Evolutionary conservation across 2,888 invertebrate species (phyloP), one percentile per base, ranked within the genome.

Genomic region (Ernsta delagoae): DNA sequence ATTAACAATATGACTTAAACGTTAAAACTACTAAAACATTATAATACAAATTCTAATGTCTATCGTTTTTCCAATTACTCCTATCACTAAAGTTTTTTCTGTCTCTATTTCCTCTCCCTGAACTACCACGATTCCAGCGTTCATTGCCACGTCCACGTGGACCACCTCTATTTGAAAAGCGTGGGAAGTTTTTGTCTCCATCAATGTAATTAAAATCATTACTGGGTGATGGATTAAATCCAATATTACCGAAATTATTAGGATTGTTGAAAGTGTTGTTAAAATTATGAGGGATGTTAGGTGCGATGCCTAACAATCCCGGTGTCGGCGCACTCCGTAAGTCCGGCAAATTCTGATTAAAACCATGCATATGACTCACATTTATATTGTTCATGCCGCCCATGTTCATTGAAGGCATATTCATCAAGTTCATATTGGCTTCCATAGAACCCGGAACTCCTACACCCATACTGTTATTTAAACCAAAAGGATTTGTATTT

Each of bases 231-330:
- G 88, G 87, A n/a, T 90, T 92, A 70, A 84, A 93, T 36, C 87
- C 88, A 88, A 91, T 88, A 73, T 88, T 90, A 41, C 87, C 88
- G 74, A 87, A 93, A 77, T 88, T 92, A 77, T 88, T 89, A 34
- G 89, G 87, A 16, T 84, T 87, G 65, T 86, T 86, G 76, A 87
- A 92, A 70, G 86, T 87, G 67, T 81, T 83, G 78, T 90, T 92
- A 71, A 90, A 92, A 78, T 92, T 94, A 76, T 94, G 94, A 7
- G 93, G 93, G 54, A 94, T 89, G 71, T 93, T 94, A 39, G 94
- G 94, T 54, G 94, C 93, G 78, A 95, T 94, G 9, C 95, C 95
- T 74, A 95, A 83, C 39, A 95, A 80, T 0, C 95, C 95, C 0
- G 95, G 95, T 76, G 94, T 77, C 70, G 93, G 87, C 63, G 94